Evolutionary conservation across 2,888 invertebrate genomes (phyloP), one percentile per base, ranked within the genome.

Genomic region (Silvanus unidentatus): DNA sequence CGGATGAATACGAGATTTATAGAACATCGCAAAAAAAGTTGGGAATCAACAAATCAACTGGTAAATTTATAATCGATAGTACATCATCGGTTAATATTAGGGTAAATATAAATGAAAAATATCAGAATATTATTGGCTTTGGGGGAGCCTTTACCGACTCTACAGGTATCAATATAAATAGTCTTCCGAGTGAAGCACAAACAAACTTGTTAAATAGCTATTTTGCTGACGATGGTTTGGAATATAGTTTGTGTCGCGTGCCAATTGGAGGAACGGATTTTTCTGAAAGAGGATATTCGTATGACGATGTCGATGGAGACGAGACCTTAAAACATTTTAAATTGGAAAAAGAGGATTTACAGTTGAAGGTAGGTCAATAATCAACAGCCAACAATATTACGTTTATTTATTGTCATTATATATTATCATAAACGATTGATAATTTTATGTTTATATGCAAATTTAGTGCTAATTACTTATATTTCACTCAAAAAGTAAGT

Each of bases 261-360:
- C 86, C 93, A 0, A 88, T 94, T 48, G 93, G 81, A 1, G 91
- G 92, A 5, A 79, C 81, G 42, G 95, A 95, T 70, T 94, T 93
- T 69, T 94, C 93, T 0, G 79, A 82, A 0, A 78, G 77, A 37
- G 75, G 80, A 0, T 94, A 94, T 74, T 83, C 91, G 0, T 90
- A 90, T 65, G 85, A 86, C 61, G 76, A 82, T 57, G 35, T 32
- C 14, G 45, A 42, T 12, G 41, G 16, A 8, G 81, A 83, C 57
- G 66, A 66, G 2, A 66, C 71, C 0, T 72, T 94, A 10, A 59
- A 71, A 1, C 74, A 78, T 54, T 93, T 86, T 67, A 70, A 77
- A 0, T 71, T 91, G 1, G 72, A 81, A 1, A 43, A 64, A 0
- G 88, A 89, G 68, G 90, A 91, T 68, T 63, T 73, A 35, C 63